These are phyloP conservation scores for Liopterus haemorrhoidalis DNA, from an alignment of 2,888 invertebrate genomes.

Conservation along the genomic window DNA sequence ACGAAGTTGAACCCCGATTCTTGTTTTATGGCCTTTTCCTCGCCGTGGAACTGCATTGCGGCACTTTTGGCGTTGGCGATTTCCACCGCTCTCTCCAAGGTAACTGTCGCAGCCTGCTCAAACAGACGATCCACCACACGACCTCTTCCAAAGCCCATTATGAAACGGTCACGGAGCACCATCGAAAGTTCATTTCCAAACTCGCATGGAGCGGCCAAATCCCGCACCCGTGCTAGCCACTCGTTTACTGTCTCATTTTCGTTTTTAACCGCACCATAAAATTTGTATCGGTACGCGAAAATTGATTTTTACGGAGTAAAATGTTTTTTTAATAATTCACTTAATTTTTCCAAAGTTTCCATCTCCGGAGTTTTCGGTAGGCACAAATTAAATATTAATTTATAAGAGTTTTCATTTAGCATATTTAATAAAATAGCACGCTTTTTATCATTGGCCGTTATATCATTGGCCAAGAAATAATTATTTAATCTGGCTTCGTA, in stretches of 20 bases:
- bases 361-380: neutral
- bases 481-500: too few relatives aligned
- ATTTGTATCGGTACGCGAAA: too few relatives aligned
- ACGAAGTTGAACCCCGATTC: too few relatives aligned
- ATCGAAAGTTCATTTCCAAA: neutral
- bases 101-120: too few relatives aligned
- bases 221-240: neutral
- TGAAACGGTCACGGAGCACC: neutral
- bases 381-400: constrained; percentile 1
- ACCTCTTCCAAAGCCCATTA: neutral
- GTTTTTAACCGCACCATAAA: too few relatives aligned
- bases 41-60: too few relatives aligned
- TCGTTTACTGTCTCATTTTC: too few relatives aligned
- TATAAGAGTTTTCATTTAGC: neutral
- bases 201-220: neutral
- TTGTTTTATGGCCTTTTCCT: too few relatives aligned
- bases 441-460: neutral
- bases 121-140: neutral
- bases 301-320: neutral
- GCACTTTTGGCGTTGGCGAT: too few relatives aligned
- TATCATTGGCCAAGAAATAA: neutral
- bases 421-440: neutral
- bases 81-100: constrained; percentile 1
- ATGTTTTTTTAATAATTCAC: constrained; percentile 1
- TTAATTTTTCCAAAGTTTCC: neutral